Base-by-base conservation (phyloP, 2,888 invertebrate genomes). In the Notocelia uddmanniana region DNA sequence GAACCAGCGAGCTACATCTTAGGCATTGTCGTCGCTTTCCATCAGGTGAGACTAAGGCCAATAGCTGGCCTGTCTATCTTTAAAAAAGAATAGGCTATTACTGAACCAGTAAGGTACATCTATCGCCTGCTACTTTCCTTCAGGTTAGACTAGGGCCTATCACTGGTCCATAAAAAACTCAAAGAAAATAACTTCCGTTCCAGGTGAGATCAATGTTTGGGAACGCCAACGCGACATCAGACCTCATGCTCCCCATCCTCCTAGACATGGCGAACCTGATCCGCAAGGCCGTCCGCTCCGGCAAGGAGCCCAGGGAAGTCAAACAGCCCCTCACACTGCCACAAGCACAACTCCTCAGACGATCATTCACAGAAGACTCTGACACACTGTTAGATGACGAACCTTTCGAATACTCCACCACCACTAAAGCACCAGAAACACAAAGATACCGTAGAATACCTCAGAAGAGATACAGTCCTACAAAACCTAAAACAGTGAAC, bases 181-280 rank as follows among this genome's bases (percentile, higher is more conserved):
- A 60, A 15, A 5, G 3, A 6, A 21, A 45, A 23, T 18, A 13
- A 26, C 23, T 52, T 31, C 80, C 67, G 74, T 92, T 92, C 55
- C 89, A 95, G 95, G 94, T 95, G 77, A 94, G 94, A 82, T 93
- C 95, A 80, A 94, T 95, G 91, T 95, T 95, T 81, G 94, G 94
- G 74, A 92, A 94, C 79, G 89, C 90, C 74, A 95, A 95, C 81
- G 88, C 93, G 1, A 91, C 92, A 18, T 88, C 94, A 75, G 94
- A 95, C 68, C 86, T 96, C 34, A 93, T 95, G 89, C 85, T 96
- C 69, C 96, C 96, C 11, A 95, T 95, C 74, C 93, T 95, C 73
- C 91, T 95, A 77, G 96, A 96, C 83, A 94, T 96, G 83, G 96
- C 96, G 0, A 95, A 95, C 82, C 89, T 96, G 72, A 94, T 96